These are phyloP conservation scores for Xylota sylvarum DNA, from an alignment of 2,888 invertebrate species.

Conservation along the genomic window DNA sequence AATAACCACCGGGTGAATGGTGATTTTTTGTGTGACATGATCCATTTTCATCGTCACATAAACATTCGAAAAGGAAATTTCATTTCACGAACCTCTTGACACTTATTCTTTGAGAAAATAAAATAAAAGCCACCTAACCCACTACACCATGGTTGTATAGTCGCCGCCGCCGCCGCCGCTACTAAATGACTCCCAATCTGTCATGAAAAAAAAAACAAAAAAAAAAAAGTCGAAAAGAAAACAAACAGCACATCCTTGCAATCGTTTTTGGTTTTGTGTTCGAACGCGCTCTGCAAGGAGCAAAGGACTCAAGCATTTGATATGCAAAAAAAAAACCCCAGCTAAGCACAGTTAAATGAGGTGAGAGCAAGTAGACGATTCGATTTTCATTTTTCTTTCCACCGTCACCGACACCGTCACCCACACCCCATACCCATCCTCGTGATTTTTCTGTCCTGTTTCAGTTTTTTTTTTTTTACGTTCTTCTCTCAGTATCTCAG, in stretches of 20 bases:
- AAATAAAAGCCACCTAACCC: slow-evolving; percentile 14
- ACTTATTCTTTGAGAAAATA: slow-evolving; percentile 60
- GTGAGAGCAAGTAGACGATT: slow-evolving; percentile 22
- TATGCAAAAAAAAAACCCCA: slow-evolving; percentile 58
- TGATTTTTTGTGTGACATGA: slow-evolving; percentile 69
- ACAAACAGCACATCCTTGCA: slow-evolving; percentile 6
- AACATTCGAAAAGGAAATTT: slow-evolving; percentile 73
- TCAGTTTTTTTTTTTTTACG: no score
- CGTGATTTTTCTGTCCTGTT: slow-evolving; percentile 1
- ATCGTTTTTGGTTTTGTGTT: slow-evolving; percentile 10
- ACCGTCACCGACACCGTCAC: no score
- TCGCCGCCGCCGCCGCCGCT: slow-evolving; percentile 2
- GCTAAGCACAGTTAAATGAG: slow-evolving; percentile 59
- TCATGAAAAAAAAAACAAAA: no score
- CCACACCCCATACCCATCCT: slow-evolving; percentile 9
- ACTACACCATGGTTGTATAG: neutral
- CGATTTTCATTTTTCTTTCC: slow-evolving; percentile 30
- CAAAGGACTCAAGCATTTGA: slow-evolving; percentile 42
- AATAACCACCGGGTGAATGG: slow-evolving; percentile 46
- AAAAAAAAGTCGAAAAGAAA: no score
- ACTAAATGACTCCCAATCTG: slow-evolving; percentile 48
- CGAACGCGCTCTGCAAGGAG: neutral
- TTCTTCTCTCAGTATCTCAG: neutral
- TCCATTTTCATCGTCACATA: slow-evolving; percentile 71
- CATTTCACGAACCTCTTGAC: slow-evolving; percentile 74